Base-by-base conservation (phyloP, 1,140 invertebrate species). In the Gonatopus flavifemur region DNA sequence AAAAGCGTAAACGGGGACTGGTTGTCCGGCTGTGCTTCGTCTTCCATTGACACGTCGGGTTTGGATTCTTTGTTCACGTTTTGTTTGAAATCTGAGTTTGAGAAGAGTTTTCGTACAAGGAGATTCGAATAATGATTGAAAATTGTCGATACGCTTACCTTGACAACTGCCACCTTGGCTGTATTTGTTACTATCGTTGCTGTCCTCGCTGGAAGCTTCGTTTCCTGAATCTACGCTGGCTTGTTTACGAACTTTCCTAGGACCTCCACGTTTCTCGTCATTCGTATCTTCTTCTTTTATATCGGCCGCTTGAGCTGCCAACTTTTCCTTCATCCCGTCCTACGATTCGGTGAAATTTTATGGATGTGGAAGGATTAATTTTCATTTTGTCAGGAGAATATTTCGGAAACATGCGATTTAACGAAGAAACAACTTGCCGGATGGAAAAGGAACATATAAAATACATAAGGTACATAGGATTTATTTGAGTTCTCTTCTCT, bases 121-220 rank as follows among this genome's bases (percentile, higher is more conserved):
- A 16, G 32, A 51, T 25, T 21, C 12, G 10, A 16, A 22, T 38
- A 24, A 32, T 31, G 25, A 33, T 21, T n/a, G 21, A 22, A 33
- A 31, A 2, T 24, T n/a, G 32, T 59, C 40, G 25, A 35, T 20
- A 13, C 28, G n/a, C 16, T 55, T 59, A 77, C 76, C 76, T 70
- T 77, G 75, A 51, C 73, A 77, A 47, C 70, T 71, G 5, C 67
- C 69, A 49, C 69, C 74, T 60, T 80, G 79, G 33, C 74, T 79
- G 39, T 77, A 80, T 42, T 80, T 86, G 63, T 89, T 89, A 64
- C 90, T 92, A 62, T 95, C 93, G 66, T 94, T 94, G 65, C 91
- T 94, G 66, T 95, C 93, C 74, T 96, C 92, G 3, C 90, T 93
- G 62, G 90, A 94, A 1, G 90, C 91, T 74, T 96, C 93, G 74